Conservation (phyloP, 1,140 invertebrate species). For the Chymomyza costata region DNA sequence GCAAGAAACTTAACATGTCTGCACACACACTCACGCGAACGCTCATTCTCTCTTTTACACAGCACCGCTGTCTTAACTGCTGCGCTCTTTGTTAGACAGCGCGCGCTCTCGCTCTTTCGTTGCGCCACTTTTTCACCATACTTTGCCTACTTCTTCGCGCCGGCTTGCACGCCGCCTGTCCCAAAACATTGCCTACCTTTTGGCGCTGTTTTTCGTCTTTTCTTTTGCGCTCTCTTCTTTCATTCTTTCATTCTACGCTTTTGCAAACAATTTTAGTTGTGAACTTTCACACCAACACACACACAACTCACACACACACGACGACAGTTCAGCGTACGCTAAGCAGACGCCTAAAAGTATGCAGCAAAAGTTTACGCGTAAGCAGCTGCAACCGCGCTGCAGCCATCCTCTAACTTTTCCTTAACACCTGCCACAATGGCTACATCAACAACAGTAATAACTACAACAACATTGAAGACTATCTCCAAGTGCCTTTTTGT, state of each 20-base stretch:
- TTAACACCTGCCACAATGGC: too few species aligned
- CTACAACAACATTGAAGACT: too few species aligned
- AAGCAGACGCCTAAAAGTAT: constrained; percentile 20
- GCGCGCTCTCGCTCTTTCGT: too few species aligned
- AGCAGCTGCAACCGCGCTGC: constrained; percentile 16
- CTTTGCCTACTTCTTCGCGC: constrained; percentile 42
- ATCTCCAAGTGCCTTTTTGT: too few species aligned
- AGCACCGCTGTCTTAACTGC: too few species aligned
- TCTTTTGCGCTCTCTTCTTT: constrained; percentile 38
- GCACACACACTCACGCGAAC: constrained; percentile 42
- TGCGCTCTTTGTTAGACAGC: too few species aligned
- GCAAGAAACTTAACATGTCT: constrained; percentile 60
- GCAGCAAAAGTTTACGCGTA: constrained; percentile 44
- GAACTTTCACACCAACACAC: too few species aligned
- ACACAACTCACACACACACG: background rate
- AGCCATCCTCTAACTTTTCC: background rate
- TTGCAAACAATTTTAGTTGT: too few species aligned
- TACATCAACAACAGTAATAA: too few species aligned
- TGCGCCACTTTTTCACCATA: constrained; percentile 50
- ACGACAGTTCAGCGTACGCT: background rate
- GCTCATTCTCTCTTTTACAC: background rate
- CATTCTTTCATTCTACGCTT: too few species aligned
- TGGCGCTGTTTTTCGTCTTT: constrained; percentile 61
- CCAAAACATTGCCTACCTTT: constrained; percentile 45
- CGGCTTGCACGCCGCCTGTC: constrained; percentile 38